Base-by-base conservation (phyloP, 2,797 vertebrate species). In the Carcharodon carcharias region DNA sequence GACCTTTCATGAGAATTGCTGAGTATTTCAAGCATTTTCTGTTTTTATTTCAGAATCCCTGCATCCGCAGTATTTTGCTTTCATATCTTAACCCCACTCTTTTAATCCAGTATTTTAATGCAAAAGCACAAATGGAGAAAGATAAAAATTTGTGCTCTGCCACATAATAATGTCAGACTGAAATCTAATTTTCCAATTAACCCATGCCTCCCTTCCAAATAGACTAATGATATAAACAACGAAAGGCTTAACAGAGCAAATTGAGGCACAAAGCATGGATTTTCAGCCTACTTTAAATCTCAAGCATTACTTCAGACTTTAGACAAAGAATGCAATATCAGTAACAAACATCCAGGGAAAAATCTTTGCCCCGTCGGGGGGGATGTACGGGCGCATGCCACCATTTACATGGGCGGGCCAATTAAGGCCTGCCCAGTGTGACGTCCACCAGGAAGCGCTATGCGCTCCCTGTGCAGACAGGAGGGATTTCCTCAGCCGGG, bases 151-250 rank as follows among this genome's bases (percentile, higher is more conserved):
- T 67, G 65, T 61, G 40, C 50, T 69, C 26, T 69, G 69, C 50
- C 4, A 23, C 35, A 69, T 69, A 45, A 45, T 69, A 67, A 69
- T 50, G 21, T 95, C 65, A 69, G 26, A 21, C 3, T 67, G 26
- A 94, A 94, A 94, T 65, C n/a, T 95, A 50, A 69, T 94, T 50
- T 65, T 4, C n/a, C 63, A 67, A 69, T 94, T 67, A 69, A 95
- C 65, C 65, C 65, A 31, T 71, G 93, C 65, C 50, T 28, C 69
- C 63, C 21, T 50, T 95, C 21, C 63, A 95, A 95, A 95, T 50
- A 95, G 11, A 94, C n/a, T 7, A 45, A 9, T 40, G 26, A 69
- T 69, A 1, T 12, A 69, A 61, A 50, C 26, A 26, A 23, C 28
- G 40, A 71, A 28, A 69, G 63, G 65, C 40, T 93, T 50, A 67